Conservation (phyloP, 1,140 invertebrate species). For the Pseudomyrmex dendroicus region DNA sequence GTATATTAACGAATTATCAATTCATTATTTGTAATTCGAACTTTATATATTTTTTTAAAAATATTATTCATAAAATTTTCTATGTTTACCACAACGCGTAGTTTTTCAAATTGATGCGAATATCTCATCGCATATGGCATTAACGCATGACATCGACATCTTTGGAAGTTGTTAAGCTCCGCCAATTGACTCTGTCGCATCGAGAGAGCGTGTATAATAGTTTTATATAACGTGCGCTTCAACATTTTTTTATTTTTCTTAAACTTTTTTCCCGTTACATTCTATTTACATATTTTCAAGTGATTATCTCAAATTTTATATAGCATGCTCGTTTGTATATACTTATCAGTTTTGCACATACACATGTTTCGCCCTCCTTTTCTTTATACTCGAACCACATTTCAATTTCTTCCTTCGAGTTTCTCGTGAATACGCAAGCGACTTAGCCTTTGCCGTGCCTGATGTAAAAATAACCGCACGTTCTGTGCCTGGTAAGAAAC, state of each 20-base stretch:
- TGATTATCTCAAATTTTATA: conserved; percentile 48
- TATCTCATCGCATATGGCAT: not conserved
- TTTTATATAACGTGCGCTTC: not conserved
- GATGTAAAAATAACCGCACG: no score
- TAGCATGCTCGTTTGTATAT: conserved; percentile 38
- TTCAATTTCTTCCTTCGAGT: not conserved
- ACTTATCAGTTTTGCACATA: conserved; percentile 18
- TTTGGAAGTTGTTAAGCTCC: conserved; percentile 29
- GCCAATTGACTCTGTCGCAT: conserved; percentile 21
- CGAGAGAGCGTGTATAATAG: not conserved
- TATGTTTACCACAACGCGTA: not conserved
- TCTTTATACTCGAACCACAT: not conserved
- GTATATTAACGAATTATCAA: not conserved
- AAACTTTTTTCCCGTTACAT: not conserved
- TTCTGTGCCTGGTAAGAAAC: no score
- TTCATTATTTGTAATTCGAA: no score
- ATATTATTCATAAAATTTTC: not conserved
- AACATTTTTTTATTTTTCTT: not conserved
- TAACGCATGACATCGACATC: conserved; percentile 37
- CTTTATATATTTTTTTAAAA: not conserved
- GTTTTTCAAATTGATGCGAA: not conserved
- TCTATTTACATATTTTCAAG: conserved; percentile 39
- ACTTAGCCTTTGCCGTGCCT: no score
- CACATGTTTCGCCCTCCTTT: conserved; percentile 7
- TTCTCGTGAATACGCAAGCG: no score